Evolutionary conservation across 2,113 vertebrate species (phyloP), one percentile per base, ranked within the genome.

Genomic region (Syrmaticus mikado): DNA sequence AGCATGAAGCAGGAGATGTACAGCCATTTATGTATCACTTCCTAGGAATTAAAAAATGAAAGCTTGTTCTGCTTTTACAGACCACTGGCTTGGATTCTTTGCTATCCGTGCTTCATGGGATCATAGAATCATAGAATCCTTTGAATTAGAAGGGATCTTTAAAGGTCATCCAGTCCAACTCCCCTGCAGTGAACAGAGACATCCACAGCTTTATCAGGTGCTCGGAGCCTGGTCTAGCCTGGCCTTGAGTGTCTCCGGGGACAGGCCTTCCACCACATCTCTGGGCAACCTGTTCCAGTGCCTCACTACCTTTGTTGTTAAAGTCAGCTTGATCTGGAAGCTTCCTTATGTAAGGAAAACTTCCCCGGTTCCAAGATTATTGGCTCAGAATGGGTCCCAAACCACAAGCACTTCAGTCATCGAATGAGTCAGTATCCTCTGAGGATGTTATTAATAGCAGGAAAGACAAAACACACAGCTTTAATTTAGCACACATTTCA

Each of bases 321-420:
- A 53, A 53, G 52, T 30, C 52, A 28, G 58, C 64, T 90, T 68
- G 30, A 19, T 90, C 85, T 91, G 45, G 79, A 83, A 85, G 34
- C 21, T 87, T 90, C 43, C 13, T 83, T 73, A 52, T 3, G 43
- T 10, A 40, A 57, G 73, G 71, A 89, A 90, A 97, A 32, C 62
- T 96, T 92, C 28, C 61, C 86, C 83, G 75, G 83, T 86, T 97
- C 75, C 82, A 90, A 83, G 38, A 68, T 92, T 93, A 92, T 81
- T 96, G 93, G 82, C 91, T 90, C 57, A 30, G 88, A 77, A 92
- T 86, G 93, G 48, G 85, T 89, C 96, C 88, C 94, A 97, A 97
- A 93, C 97, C 97, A 95, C 97, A 97, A 97, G 87, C 62, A 96
- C 96, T 97, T 94, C 92, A 94, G 82, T 96, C 96, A 97, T 93